phyloP scores from a whole-genome alignment of 2,888 invertebrate genomes.

The Tipula unca region DNA sequence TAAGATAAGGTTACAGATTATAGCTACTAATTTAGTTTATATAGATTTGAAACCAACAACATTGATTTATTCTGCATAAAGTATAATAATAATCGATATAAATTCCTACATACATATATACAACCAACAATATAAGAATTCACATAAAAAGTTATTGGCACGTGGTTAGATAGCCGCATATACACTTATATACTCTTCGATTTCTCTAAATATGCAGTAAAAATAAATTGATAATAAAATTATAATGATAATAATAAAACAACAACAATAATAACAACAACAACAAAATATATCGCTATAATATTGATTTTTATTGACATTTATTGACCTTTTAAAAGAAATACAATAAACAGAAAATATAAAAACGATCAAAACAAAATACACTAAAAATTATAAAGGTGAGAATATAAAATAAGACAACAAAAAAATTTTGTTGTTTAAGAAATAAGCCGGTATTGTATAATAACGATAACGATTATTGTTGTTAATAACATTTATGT shows the following conservation, averaged over 20 bases:
- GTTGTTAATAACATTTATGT: slow-evolving; percentile 14
- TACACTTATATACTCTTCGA: background rate
- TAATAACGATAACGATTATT: slow-evolving; percentile 14
- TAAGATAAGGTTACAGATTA: too few relatives aligned
- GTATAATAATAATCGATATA: too few relatives aligned
- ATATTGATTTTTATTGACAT: slow-evolving; percentile 14
- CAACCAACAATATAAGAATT: too few relatives aligned
- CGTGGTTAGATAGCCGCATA: background rate
- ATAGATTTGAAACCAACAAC: too few relatives aligned
- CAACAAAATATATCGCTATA: background rate
- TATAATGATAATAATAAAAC: background rate
- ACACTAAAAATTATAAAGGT: slow-evolving; percentile 4
- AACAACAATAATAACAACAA: background rate
- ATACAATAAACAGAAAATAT: background rate
- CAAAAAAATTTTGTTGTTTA: background rate
- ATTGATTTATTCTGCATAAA: too few relatives aligned
- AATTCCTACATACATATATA: too few relatives aligned
- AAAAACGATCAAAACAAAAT: background rate
- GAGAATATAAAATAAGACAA: slow-evolving; percentile 1
- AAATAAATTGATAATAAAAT: slow-evolving; percentile 14
- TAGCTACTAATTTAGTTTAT: too few relatives aligned
- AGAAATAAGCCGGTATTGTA: slow-evolving; percentile 8
- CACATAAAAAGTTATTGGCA: background rate
- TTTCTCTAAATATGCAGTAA: background rate
- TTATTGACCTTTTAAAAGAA: slow-evolving; percentile 4